phyloP scores from a whole-genome alignment of 2,113 vertebrate genomes.

The Cyphomyrus plagiostoma region DNA sequence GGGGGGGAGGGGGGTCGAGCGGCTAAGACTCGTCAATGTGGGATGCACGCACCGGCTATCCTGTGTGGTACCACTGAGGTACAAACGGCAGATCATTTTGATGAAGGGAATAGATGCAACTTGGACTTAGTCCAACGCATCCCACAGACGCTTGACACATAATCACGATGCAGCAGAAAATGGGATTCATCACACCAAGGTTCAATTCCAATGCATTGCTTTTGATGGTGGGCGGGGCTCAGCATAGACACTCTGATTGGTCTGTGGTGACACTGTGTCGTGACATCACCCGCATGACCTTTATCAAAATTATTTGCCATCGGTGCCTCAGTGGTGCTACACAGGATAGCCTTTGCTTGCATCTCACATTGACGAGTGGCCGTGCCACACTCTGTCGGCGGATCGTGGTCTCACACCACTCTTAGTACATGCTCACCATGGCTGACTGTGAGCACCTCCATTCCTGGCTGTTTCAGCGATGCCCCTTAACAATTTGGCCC shows the following conservation, averaged over 20 bases:
- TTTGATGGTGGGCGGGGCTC: background rate
- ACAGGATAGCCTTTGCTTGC: background rate
- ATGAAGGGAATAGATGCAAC: background rate
- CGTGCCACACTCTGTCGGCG: background rate
- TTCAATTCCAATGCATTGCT: background rate
- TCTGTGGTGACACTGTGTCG: background rate
- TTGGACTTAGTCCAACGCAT: background rate
- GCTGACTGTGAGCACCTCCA: background rate
- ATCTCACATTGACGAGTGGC: background rate
- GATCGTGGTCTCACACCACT: background rate
- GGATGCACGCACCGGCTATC: background rate
- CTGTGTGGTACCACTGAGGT: background rate
- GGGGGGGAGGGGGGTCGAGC: too few species aligned
- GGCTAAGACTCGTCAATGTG: background rate
- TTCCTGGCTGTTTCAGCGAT: background rate
- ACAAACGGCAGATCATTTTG: background rate
- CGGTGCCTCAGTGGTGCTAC: background rate
- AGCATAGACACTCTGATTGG: background rate
- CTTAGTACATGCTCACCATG: background rate
- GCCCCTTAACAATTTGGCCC: background rate
- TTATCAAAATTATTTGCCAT: background rate
- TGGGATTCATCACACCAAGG: background rate
- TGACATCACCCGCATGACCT: background rate
- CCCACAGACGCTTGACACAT: background rate
- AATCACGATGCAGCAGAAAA: background rate